These are phyloP conservation scores for Cephus pygmeus DNA, from an alignment of 2,888 invertebrate species.

Conservation along the genomic window DNA sequence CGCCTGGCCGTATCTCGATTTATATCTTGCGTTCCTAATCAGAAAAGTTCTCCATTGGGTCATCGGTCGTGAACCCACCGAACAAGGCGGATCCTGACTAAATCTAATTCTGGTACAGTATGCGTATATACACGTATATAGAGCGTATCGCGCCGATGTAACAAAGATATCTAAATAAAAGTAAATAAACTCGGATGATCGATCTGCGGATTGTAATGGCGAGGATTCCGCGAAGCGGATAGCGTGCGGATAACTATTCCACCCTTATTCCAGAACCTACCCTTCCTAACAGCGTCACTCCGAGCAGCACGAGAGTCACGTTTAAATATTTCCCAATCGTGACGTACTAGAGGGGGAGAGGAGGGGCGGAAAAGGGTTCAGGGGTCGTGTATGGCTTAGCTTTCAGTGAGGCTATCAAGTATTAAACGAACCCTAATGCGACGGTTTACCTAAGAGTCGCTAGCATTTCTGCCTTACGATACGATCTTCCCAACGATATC, in stretches of 20 bases:
- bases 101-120: neutral
- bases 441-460: conserved; percentile 12
- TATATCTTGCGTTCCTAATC: too few species aligned
- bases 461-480: conserved; percentile 13
- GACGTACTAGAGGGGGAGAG: neutral
- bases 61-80: neutral
- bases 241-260: conserved; percentile 48
- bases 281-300: neutral
- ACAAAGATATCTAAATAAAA: neutral
- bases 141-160: neutral
- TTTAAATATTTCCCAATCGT: conserved; percentile 21
- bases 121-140: too few species aligned
- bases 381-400: neutral
- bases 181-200: neutral
- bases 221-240: conserved; percentile 47
- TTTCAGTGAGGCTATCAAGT: neutral
- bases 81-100: neutral
- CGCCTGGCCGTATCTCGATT: neutral
- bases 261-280: conserved; percentile 16
- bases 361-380: neutral
- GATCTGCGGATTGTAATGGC: neutral
- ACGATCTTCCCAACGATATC: conserved; percentile 13
- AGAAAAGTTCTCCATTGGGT: neutral
- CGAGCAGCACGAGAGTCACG: conserved; percentile 19
- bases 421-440: conserved; percentile 9